Evolutionary conservation across 2,797 vertebrate species (phyloP).

Genomic region (Streptopelia turtur): DNA sequence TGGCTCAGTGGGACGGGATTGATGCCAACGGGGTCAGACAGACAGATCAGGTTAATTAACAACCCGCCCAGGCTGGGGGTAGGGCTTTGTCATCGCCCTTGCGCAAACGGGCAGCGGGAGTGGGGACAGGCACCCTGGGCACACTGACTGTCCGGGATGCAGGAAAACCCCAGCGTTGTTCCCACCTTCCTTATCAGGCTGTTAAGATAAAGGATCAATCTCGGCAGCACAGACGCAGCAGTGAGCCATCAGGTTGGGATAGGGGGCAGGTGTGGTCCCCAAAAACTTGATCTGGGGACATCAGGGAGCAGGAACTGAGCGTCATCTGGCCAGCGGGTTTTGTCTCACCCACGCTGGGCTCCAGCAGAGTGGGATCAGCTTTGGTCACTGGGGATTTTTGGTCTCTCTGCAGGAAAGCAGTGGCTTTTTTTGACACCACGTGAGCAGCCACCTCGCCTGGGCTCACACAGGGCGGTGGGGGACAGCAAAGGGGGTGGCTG

Average conservation of each 20-base stretch:
- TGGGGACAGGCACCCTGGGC: not conserved
- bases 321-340: not conserved
- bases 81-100: not conserved
- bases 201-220: not conserved
- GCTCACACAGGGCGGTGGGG: not conserved
- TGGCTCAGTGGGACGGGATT: fast-evolving
- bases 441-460: not conserved
- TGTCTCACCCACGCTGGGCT: not conserved
- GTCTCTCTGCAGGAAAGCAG: not conserved
- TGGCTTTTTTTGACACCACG: not conserved
- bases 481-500: no score
- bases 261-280: not conserved
- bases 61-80: not conserved
- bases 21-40: not conserved
- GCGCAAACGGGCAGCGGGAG: not conserved
- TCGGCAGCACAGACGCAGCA: not conserved
- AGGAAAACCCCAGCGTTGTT: fast-evolving
- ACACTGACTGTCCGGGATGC: not conserved
- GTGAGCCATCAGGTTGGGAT: not conserved
- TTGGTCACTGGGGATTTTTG: not conserved
- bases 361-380: not conserved
- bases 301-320: fast-evolving
- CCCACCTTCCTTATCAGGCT: not conserved
- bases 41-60: constrained; percentile 22
- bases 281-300: not conserved